Evolutionary conservation across 2,888 invertebrate genomes (phyloP).

Genomic region (Ophraella communa): DNA sequence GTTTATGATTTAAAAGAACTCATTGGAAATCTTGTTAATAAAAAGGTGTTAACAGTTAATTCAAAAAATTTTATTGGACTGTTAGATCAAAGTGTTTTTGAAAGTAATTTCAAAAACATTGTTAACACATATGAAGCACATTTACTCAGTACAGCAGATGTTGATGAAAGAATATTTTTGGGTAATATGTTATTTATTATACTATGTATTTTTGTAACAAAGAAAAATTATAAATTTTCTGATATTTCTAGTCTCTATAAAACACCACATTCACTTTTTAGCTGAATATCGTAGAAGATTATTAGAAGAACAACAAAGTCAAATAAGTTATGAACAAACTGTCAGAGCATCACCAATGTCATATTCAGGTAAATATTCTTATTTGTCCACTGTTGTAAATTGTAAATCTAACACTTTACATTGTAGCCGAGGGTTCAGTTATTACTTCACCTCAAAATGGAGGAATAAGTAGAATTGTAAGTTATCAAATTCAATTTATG

Average conservation of each 20-base stretch:
- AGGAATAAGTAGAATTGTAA: slow-evolving; percentile 31
- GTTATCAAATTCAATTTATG: slow-evolving; percentile 9
- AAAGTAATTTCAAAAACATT: slow-evolving; percentile 83
- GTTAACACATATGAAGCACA: slow-evolving; percentile 90
- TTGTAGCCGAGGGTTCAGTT: slow-evolving; percentile 35
- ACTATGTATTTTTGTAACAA: too few relatives aligned
- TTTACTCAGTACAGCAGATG: slow-evolving; percentile 89
- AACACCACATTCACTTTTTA: too few relatives aligned
- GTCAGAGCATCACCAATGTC: slow-evolving; percentile 36
- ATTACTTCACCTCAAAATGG: slow-evolving; percentile 38
- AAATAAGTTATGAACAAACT: slow-evolving; percentile 15
- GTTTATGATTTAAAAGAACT: slow-evolving; percentile 85
- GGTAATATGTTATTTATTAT: slow-evolving; percentile 64
- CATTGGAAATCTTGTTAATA: slow-evolving; percentile 76
- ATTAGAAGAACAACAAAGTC: slow-evolving; percentile 43
- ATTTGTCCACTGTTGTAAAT: background rate
- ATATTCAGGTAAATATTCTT: slow-evolving; percentile 34
- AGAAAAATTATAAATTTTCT: too few relatives aligned
- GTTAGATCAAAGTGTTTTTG: slow-evolving; percentile 80
- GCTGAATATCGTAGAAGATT: slow-evolving; percentile 48
- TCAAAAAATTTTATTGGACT: slow-evolving; percentile 74
- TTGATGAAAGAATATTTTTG: slow-evolving; percentile 95
- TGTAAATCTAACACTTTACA: background rate
- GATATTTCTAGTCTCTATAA: too few relatives aligned
- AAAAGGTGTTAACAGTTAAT: slow-evolving; percentile 78